phyloP scores from a whole-genome alignment of 1,140 invertebrate species.

The Callitettix versicolor region DNA sequence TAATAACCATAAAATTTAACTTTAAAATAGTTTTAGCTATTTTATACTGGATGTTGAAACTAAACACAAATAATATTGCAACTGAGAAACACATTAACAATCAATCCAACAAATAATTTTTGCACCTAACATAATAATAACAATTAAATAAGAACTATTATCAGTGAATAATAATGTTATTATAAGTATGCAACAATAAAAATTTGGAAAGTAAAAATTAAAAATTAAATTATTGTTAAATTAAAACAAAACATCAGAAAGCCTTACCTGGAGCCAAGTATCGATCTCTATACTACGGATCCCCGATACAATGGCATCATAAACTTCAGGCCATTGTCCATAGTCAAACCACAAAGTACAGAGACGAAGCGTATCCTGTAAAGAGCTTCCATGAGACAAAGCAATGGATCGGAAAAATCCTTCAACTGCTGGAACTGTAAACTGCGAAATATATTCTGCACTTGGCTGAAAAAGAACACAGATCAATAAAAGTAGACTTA shows the following conservation, averaged over 20 bases:
- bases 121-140: too few relatives aligned
- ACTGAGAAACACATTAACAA: too few relatives aligned
- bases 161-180: too few relatives aligned
- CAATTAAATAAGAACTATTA: too few relatives aligned
- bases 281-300: slow-evolving; percentile 91
- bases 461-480: slow-evolving; percentile 2
- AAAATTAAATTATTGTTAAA: too few relatives aligned
- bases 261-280: slow-evolving; percentile 89
- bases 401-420: slow-evolving; percentile 95
- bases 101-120: too few relatives aligned
- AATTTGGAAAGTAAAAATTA: too few relatives aligned
- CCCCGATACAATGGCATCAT: slow-evolving; percentile 85
- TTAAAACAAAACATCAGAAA: too few relatives aligned
- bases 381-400: slow-evolving; percentile 79
- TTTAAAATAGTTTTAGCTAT: background rate
- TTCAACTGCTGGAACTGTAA: slow-evolving; percentile 86
- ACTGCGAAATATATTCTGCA: slow-evolving; percentile 53
- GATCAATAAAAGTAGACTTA: background rate
- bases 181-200: too few relatives aligned
- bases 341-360: slow-evolving; percentile 93
- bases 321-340: slow-evolving; percentile 84
- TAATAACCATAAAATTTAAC: background rate
- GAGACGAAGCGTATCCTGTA: slow-evolving; percentile 94
- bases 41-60: too few relatives aligned
- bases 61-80: too few relatives aligned